These are phyloP conservation scores for Zosterops lateralis DNA, from an alignment of 2,113 vertebrate genomes.

Conservation along the genomic window DNA sequence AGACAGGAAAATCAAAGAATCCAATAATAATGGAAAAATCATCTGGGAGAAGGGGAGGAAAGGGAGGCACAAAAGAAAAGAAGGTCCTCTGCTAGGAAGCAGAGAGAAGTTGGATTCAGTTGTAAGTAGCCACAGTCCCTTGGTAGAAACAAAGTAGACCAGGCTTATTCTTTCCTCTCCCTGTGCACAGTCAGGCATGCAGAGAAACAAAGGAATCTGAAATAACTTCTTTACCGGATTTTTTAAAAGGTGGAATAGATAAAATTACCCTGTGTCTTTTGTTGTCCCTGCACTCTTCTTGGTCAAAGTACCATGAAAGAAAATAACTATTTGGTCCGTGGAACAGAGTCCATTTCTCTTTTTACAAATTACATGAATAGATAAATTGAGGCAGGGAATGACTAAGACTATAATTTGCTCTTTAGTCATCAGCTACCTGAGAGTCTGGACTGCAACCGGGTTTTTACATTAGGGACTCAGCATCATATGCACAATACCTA, in stretches of 20 bases:
- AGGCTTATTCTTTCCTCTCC: not conserved
- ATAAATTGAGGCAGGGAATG: not conserved
- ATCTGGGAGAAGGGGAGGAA: not conserved
- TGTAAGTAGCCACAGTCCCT: not conserved
- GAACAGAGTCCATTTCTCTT: not conserved
- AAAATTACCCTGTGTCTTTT: not conserved
- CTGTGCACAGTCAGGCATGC: not conserved
- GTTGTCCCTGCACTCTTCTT: not conserved
- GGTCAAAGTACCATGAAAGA: not conserved
- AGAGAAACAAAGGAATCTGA: not conserved
- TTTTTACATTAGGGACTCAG: not conserved
- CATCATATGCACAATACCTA: not conserved
- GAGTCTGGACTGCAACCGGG: not conserved
- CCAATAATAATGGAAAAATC: constrained; percentile 7
- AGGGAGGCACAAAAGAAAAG: not conserved
- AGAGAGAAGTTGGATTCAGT: not conserved
- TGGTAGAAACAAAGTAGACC: not conserved
- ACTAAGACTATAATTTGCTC: not conserved
- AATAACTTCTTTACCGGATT: not conserved
- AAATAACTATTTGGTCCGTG: not conserved
- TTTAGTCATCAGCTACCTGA: not conserved
- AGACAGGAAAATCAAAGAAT: constrained; percentile 11
- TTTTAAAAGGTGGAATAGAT: not conserved
- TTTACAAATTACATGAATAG: not conserved
- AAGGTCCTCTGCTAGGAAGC: not conserved